Percentiles rank a stretch among this genome's conserved stretches.
phyloP scores from a whole-genome alignment of 2,113 vertebrate genomes.

The Corythaeola cristata region DNA sequence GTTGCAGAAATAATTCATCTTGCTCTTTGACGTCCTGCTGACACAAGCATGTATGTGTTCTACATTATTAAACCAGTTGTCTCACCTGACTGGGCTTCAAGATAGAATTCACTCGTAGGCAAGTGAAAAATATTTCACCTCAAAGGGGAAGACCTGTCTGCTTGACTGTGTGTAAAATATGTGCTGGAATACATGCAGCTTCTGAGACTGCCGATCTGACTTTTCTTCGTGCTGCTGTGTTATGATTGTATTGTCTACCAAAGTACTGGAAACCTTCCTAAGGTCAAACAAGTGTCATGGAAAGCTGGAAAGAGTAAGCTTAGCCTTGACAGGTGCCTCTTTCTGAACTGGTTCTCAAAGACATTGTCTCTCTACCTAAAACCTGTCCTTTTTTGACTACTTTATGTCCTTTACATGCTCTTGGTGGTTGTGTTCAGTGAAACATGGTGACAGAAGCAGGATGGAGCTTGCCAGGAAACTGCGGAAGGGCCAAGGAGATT shows the following conservation, averaged over 20 bases:
- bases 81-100: slow-evolving; percentile 8
- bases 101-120: background rate
- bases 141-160: background rate
- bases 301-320: background rate
- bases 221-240: background rate
- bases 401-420: background rate
- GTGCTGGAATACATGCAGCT: background rate
- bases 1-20: slow-evolving; percentile 6
- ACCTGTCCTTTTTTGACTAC: background rate
- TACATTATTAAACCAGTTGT: slow-evolving; percentile 31
- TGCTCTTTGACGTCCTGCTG: background rate
- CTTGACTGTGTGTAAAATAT: background rate
- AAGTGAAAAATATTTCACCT: slow-evolving; percentile 8
- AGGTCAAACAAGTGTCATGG: background rate
- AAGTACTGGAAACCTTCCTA: background rate
- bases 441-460: background rate
- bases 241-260: background rate
- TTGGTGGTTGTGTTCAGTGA: background rate
- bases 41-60: background rate
- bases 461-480: background rate
- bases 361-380: background rate
- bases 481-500: background rate
- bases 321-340: background rate
- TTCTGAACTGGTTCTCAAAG: background rate
- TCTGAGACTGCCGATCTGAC: background rate